Evolutionary conservation across 2,888 invertebrate species (phyloP).

Genomic region (Cephus runcator): DNA sequence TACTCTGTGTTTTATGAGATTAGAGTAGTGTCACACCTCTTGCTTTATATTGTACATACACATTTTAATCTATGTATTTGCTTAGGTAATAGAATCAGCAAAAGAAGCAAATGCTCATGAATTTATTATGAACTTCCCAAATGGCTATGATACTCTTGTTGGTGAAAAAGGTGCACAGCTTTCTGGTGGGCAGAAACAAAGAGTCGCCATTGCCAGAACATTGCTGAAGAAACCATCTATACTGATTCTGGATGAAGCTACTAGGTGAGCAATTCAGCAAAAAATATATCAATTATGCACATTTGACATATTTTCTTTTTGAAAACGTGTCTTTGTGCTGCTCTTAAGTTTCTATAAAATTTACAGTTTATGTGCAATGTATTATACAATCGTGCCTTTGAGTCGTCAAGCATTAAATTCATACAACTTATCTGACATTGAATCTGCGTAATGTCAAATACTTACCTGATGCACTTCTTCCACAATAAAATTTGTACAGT

Average conservation of each 20-base stretch:
- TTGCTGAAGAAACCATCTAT: slow-evolving; percentile 90
- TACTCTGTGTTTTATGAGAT: too few relatives aligned
- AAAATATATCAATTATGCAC: too few relatives aligned
- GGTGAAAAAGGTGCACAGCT: slow-evolving; percentile 93
- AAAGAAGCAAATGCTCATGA: slow-evolving; percentile 89
- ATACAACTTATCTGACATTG: background rate
- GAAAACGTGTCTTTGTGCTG: too few relatives aligned
- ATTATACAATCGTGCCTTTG: background rate
- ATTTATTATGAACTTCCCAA: slow-evolving; percentile 86
- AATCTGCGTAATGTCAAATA: background rate
- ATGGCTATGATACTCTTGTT: slow-evolving; percentile 85
- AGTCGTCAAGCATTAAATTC: slow-evolving; percentile 4
- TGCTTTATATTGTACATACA: too few relatives aligned
- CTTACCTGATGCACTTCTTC: too few relatives aligned
- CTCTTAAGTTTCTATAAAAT: too few relatives aligned
- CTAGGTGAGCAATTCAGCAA: slow-evolving; percentile 71
- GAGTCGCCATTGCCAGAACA: slow-evolving; percentile 95
- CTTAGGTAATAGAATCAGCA: slow-evolving; percentile 81
- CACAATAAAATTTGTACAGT: too few relatives aligned
- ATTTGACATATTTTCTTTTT: too few relatives aligned
- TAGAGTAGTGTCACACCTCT: too few relatives aligned
- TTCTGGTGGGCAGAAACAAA: slow-evolving; percentile 94
- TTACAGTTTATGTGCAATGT: too few relatives aligned
- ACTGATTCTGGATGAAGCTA: slow-evolving; percentile 93
- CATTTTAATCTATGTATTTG: too few relatives aligned